Evolutionary conservation across 2,888 invertebrate species (phyloP), one percentile per base, ranked within the genome.

Genomic region (Timandra comae): DNA sequence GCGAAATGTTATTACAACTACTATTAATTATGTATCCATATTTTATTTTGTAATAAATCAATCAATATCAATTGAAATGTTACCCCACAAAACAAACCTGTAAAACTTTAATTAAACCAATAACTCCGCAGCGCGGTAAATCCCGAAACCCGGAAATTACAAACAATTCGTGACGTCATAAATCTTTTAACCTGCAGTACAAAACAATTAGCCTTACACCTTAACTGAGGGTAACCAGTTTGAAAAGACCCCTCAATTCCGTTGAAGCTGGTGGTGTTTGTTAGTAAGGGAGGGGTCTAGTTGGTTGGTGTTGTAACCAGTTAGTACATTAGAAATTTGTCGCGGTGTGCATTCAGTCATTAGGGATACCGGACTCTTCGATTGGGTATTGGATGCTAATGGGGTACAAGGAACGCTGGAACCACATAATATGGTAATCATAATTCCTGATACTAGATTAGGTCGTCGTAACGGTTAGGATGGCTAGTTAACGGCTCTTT

Each of bases 151-250:
- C 54, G 64, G 65, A 62, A 65, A 56, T 61, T 16, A 16, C 39
- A 50, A 38, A 43, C 43, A 22, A 42, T 41, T 60, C 71, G 69
- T 74, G 71, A 71, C 63, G 70, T 67, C 65, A 72, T 75, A 76
- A 74, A 75, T 71, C 65, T 59, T 54, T 35, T 43, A 46, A 43
- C 53, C 3, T 16, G 16, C 55, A 51, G 55, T 63, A 60, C 56
- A 48, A 70, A 76, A 74, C 72, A 75, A 75, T 76, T 75, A 76
- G 72, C 64, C 66, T 72, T 67, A 55, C 68, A 70, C 64, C 68
- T 71, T 56, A 56, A 57, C 61, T 55, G 55, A 39, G 49, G 52
- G 43, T 47, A 43, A 34, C 70, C 59, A 56, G 36, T 20, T 12
- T 35, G 44, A 12, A n/a, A 7, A 35, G 61, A 61, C 21, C 52